Evolutionary conservation across 2,797 vertebrate genomes (phyloP).

Genomic region (Melanotaenia boesemani): DNA sequence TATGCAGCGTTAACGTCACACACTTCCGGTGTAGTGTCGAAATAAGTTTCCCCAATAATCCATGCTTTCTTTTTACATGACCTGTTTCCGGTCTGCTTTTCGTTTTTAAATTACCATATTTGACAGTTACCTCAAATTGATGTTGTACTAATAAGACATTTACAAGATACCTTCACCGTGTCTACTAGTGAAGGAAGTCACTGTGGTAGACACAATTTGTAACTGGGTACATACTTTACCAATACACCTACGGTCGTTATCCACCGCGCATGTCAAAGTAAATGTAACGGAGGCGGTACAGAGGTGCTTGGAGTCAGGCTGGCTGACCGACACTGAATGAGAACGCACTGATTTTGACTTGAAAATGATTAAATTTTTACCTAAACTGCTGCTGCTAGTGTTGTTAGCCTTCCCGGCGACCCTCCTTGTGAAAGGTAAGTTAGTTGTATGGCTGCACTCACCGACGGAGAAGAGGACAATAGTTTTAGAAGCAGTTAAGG

Average conservation of each 20-base stretch:
- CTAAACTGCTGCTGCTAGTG: conserved; percentile 77
- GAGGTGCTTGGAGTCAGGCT: not conserved
- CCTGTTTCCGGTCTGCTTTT: not conserved
- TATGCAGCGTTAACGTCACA: not conserved
- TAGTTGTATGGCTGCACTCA: rapidly evolving
- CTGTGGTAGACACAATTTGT: not conserved
- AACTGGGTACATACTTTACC: not conserved
- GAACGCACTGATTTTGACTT: conserved; percentile 42
- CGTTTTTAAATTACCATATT: not conserved
- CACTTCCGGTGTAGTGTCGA: too few species aligned
- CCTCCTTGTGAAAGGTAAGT: conserved; percentile 72
- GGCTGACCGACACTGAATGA: conserved; percentile 48
- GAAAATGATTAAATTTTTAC: conserved; percentile 77
- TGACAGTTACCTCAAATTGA: too few species aligned
- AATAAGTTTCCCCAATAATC: too few species aligned
- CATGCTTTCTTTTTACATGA: too few species aligned
- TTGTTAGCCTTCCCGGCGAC: conserved; percentile 79
- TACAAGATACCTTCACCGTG: too few species aligned
- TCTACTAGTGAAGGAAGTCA: too few species aligned
- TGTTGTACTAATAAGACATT: too few species aligned
- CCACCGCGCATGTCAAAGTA: not conserved
- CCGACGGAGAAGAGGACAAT: rapidly evolving
- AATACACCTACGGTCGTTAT: not conserved
- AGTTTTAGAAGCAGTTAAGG: rapidly evolving
- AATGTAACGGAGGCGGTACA: conserved; percentile 33